Evolutionary conservation across 92 coral and sea anemone genomes (phyloP), one percentile per base, ranked within the genome.

Genomic region (Porites rus): DNA sequence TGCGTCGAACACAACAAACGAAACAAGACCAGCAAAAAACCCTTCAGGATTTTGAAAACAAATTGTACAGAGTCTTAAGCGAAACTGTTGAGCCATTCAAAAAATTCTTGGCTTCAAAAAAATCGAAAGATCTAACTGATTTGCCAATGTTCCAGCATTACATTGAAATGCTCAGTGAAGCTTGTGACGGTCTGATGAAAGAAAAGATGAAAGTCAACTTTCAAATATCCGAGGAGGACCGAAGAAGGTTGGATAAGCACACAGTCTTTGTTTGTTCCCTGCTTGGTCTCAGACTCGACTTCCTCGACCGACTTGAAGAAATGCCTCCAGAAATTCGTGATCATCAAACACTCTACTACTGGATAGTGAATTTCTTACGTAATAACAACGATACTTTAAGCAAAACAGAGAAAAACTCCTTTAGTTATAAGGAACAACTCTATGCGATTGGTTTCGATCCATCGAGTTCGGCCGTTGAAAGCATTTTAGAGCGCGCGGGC

Each of bases 261-360:
- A 21, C 25, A 13, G 53, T 75, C 14, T 69, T 16, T n/a, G 78
- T 89, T 52, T 89, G 89, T 52, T 69, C 67, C 51, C 51, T 71
- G 20, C 83, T 89, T 58, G 92, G 92, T 7, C 79, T 89, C 24
- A 8, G 51, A 7, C 69, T 74, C 20, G 84, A 86, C 84, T 86
- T 90, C 59, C 80, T 90, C 54, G 69, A 87, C 25, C 66, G 66
- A 13, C 73, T 87, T 52, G 73, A 82, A 10, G 38, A 31, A 10
- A 16, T 87, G n/a, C 80, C 88, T 3, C 59, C 28, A 0, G 82
- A 87, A 16, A 43, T 87, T 77, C 78, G 72, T 17, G 68, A 71
- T 38, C 94, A 91, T 66, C 19, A 58, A 72, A 25, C 81, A 0
- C 10, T 77, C n/a, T 69, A 43, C 64, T 86, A 76, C 6, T 91